Evolutionary conservation across 2,797 vertebrate species (phyloP).

Genomic region (Thaleichthys pacificus): DNA sequence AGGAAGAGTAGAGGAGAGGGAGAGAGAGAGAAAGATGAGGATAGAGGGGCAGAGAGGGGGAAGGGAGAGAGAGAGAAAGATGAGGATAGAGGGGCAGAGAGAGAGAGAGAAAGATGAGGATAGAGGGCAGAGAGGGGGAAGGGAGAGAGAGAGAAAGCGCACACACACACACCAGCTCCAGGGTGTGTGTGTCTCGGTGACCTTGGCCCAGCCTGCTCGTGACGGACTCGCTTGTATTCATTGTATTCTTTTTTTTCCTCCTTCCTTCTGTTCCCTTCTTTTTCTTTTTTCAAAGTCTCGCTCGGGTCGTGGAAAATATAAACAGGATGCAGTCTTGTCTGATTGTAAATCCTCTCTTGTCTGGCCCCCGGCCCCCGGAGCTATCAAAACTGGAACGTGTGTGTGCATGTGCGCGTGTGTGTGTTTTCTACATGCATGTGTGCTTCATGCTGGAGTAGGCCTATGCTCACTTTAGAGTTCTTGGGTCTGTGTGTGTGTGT

Average conservation of each 20-base stretch:
- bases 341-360: constrained; percentile 72
- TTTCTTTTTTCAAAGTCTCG: constrained; percentile 9
- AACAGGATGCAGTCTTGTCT: constrained; percentile 79
- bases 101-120: background rate
- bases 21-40: background rate
- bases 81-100: background rate
- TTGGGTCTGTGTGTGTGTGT: background rate
- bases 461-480: background rate
- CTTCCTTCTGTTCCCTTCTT: background rate
- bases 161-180: no score
- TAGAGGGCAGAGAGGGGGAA: background rate
- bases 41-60: background rate
- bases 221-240: background rate
- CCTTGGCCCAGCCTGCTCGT: constrained; percentile 10
- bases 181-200: constrained; percentile 47
- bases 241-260: background rate
- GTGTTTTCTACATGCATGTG: constrained; percentile 9
- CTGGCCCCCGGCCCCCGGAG: constrained; percentile 48
- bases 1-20: background rate
- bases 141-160: background rate
- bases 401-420: constrained; percentile 23
- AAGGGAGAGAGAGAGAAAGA: background rate
- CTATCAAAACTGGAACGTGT: background rate
- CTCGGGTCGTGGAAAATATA: constrained; percentile 68
- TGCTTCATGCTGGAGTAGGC: constrained; percentile 14